Evolutionary conservation across 2,113 vertebrate species (phyloP), one percentile per base, ranked within the genome.

Genomic region (Scytalopus superciliaris): DNA sequence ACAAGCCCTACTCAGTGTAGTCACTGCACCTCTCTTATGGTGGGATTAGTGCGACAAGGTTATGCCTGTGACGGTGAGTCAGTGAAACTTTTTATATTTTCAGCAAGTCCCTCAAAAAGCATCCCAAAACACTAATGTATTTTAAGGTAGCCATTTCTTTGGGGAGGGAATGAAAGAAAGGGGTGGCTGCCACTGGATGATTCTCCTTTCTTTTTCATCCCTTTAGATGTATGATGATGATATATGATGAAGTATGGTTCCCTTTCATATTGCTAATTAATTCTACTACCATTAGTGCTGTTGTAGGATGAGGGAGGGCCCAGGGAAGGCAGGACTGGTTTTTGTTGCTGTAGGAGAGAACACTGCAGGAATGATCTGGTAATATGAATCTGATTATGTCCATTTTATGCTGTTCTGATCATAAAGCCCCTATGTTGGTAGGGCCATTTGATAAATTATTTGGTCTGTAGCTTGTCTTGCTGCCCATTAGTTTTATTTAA

Each of bases 1-100:
- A 98, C 98, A 91, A 99, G 99, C 84, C 99, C 99, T 9, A 98
- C 99, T 3, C 99, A 99, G 92, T 99, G 99, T 96, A 98, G 99
- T 44, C 99, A 99, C 95, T 99, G 99, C 97, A 99, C 99, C 31
- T 99, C 99, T 9, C 98, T 99, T 55, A 99, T 99, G 99, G 99
- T 99, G 76, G 99, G 99, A n/a, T 98, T 99, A 64, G 97, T 98
- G 88, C 98, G 99, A 28, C 99, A 99, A 97, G 99, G 99, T 56
- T 99, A 98, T 33, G 98, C 99, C 96, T 99, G 99, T 4, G 99
- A 99, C 45, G 99, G 99, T 99, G 95, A 98, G 98, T 97, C 85
- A 42, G 37, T 84, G 79, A 76, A 89, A 53, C 35, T 57, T 94
- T 1, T 18, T 86, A 28, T 75, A 11, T 77, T 84, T 53, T 79